A percentile compares a stretch with the other conserved stretches of the same genome.
These are phyloP conservation scores for Verasper variegatus DNA, from an alignment of 2,113 vertebrate species.

Conservation along the genomic window DNA sequence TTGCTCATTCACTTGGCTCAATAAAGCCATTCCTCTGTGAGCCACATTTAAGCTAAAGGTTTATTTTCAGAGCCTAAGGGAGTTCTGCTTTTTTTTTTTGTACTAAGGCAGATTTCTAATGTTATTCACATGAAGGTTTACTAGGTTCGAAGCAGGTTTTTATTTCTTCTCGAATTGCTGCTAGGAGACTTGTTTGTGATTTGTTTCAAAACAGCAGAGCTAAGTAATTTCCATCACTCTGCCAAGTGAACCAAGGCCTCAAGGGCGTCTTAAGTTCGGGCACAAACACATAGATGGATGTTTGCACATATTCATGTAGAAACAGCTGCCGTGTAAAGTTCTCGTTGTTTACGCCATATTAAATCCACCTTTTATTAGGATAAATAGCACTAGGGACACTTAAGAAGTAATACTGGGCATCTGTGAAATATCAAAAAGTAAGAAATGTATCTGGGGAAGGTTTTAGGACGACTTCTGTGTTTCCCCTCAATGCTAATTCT, in stretches of 20 bases:
- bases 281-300: conserved; percentile 59
- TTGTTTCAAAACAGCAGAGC: conserved; percentile 71
- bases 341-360: conserved; percentile 56
- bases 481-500: conserved; percentile 66
- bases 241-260: conserved; percentile 60
- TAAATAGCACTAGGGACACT: conserved; percentile 50
- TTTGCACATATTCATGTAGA: conserved; percentile 40
- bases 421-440: conserved; percentile 63
- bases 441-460: conserved; percentile 42
- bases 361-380: conserved; percentile 70
- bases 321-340: conserved; percentile 44
- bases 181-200: conserved; percentile 71
- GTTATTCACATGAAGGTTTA: conserved; percentile 72
- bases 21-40: conserved; percentile 75
- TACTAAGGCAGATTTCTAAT: conserved; percentile 62
- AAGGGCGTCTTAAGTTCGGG: conserved; percentile 53
- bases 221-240: conserved; percentile 65
- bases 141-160: conserved; percentile 51
- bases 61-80: conserved; percentile 75
- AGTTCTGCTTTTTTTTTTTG: conserved; percentile 40
- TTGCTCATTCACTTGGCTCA: conserved; percentile 76
- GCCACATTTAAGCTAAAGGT: conserved; percentile 78
- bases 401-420: conserved; percentile 45
- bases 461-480: conserved; percentile 51
- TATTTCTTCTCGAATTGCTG: conserved; percentile 65